These are phyloP conservation scores for Menura novaehollandiae DNA, from an alignment of 2,113 vertebrate genomes.

Conservation along the genomic window DNA sequence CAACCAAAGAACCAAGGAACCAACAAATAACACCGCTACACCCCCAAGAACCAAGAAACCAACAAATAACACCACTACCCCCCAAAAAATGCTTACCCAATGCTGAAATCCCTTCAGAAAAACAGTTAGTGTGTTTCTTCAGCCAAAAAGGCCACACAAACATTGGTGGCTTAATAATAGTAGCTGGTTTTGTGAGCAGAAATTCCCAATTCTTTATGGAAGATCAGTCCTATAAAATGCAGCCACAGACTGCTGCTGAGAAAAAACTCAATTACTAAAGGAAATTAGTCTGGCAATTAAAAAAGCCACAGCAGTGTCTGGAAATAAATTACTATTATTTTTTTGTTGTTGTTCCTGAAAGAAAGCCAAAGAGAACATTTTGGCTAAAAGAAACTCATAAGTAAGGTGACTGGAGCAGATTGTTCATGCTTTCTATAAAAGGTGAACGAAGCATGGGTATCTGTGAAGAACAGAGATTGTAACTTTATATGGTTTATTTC, in stretches of 20 bases:
- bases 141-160: background rate
- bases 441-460: background rate
- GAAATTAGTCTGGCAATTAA: conserved; percentile 27
- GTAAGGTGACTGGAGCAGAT: background rate
- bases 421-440: background rate
- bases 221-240: conserved; percentile 30
- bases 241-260: conserved; percentile 9
- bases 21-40: background rate
- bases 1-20: background rate
- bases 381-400: background rate
- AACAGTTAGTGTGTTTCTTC: background rate
- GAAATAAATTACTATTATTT: background rate
- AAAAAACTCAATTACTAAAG: conserved; percentile 25
- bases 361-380: background rate
- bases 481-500: background rate
- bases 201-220: conserved; percentile 9
- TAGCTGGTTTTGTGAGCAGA: conserved; percentile 8
- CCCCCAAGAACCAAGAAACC: no score
- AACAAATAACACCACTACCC: accelerated
- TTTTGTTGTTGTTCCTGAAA: background rate
- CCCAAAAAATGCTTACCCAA: background rate
- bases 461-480: background rate
- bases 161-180: background rate
- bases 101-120: background rate
- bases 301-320: conserved; percentile 20